Conservation (phyloP, 2,113 vertebrate genomes). For the Tenebrosternarchus preto region DNA sequence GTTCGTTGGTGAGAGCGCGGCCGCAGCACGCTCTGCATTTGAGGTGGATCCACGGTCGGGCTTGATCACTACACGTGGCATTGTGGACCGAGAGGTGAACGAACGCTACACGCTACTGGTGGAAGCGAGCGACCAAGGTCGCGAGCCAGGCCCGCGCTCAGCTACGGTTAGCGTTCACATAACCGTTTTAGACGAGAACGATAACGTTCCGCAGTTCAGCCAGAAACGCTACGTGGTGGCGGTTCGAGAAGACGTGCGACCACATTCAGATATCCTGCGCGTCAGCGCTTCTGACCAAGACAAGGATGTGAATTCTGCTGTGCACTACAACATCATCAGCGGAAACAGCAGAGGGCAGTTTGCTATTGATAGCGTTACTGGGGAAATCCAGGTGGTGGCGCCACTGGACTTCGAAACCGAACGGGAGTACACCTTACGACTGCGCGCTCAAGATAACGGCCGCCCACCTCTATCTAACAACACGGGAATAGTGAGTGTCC, state of each 20-base stretch:
- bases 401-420: constrained; percentile 93
- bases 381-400: constrained; percentile 93
- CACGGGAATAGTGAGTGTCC: constrained; percentile 92
- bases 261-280: constrained; percentile 88
- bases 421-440: constrained; percentile 88
- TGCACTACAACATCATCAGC: constrained; percentile 97
- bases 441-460: constrained; percentile 93
- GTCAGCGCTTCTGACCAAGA: constrained; percentile 89
- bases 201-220: constrained; percentile 96
- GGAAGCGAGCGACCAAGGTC: constrained; percentile 93
- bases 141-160: constrained; percentile 87
- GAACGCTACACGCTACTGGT: constrained; percentile 92
- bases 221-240: constrained; percentile 96
- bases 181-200: constrained; percentile 94
- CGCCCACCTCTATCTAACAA: constrained; percentile 96
- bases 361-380: constrained; percentile 91
- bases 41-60: constrained; percentile 94
- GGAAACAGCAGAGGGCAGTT: constrained; percentile 96
- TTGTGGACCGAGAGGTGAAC: constrained; percentile 89
- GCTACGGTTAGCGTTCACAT: constrained; percentile 92
- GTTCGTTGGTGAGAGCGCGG: constrained; percentile 83
- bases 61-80: constrained; percentile 91
- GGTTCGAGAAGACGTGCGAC: constrained; percentile 90
- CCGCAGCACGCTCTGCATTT: constrained; percentile 76
- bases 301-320: constrained; percentile 90